These are phyloP conservation scores for Neodiprion lecontei DNA, from an alignment of 1,140 invertebrate species.

Conservation along the genomic window DNA sequence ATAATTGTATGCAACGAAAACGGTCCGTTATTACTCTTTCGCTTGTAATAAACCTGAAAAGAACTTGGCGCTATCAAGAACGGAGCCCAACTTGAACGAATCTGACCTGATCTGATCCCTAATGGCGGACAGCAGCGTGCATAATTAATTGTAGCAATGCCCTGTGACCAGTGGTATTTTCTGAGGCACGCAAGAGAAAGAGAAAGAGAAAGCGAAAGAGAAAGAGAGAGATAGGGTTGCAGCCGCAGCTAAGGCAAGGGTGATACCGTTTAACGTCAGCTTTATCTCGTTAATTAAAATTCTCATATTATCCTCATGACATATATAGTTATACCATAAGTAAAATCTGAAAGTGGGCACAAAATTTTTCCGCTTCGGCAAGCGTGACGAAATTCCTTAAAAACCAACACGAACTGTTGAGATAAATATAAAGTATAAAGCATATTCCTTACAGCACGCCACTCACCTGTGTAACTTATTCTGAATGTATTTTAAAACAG, in stretches of 20 bases:
- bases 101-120: no score
- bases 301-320: neutral
- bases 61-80: no score
- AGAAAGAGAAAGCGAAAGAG: no score
- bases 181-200: neutral
- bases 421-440: no score
- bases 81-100: no score
- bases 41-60: no score
- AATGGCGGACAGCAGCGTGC: neutral
- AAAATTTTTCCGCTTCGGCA: neutral
- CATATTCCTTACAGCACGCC: no score
- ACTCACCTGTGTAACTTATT: no score
- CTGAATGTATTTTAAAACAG: no score
- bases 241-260: neutral
- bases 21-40: no score
- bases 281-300: slow-evolving; percentile 6
- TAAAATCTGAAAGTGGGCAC: neutral
- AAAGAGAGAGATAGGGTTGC: neutral
- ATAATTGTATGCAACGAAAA: no score
- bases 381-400: neutral
- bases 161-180: neutral
- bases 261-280: slow-evolving; percentile 3
- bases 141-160: neutral
- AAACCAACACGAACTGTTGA: no score
- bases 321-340: neutral